Evolutionary conservation across 2,113 vertebrate genomes (phyloP).

Genomic region (Chamaea fasciata): DNA sequence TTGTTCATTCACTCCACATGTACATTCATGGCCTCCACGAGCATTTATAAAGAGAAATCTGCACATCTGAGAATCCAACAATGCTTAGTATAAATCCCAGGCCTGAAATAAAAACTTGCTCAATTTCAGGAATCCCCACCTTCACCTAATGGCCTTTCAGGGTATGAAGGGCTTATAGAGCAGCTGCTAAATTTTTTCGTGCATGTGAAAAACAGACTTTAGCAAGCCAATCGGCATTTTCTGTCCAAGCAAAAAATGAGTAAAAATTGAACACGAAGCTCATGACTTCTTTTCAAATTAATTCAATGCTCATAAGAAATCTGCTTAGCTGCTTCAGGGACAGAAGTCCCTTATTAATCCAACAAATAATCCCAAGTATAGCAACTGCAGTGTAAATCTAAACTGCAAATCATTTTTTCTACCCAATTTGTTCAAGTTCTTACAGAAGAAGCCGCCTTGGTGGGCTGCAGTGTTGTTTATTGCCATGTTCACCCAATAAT

Average conservation of each 20-base stretch:
- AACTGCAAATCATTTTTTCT: background rate
- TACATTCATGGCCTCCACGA: background rate
- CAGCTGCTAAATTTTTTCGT: background rate
- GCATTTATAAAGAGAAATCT: background rate
- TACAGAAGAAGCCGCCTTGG: background rate
- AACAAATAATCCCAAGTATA: background rate
- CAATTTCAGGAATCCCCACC: background rate
- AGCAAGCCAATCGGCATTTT: background rate
- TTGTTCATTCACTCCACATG: background rate
- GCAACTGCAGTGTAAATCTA: background rate
- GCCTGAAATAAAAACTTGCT: background rate
- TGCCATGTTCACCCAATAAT: background rate
- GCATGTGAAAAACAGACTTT: background rate
- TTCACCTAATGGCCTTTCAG: background rate
- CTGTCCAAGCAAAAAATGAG: background rate
- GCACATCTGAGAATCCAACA: background rate
- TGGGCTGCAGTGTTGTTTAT: background rate
- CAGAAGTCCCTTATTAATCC: background rate
- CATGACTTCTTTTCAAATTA: background rate
- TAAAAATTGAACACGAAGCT: background rate
- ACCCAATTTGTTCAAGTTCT: background rate
- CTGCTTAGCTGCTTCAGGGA: background rate
- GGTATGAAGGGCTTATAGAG: background rate
- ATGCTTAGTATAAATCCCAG: background rate
- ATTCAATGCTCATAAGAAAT: background rate